phyloP scores from a whole-genome alignment of 2,113 vertebrate genomes.

The zebrafish (Danio rerio) region DNA sequence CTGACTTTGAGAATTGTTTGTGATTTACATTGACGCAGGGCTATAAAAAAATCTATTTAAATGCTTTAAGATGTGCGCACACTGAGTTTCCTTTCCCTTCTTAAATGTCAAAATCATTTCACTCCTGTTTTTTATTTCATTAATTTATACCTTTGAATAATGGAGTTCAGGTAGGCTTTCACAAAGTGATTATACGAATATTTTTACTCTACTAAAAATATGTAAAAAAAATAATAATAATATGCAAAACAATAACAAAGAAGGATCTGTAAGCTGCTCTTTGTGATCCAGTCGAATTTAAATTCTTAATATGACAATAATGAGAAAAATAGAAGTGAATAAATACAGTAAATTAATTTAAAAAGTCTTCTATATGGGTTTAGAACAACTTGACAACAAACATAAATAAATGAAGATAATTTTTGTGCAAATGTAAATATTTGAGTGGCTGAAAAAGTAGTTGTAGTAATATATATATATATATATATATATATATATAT shows the following conservation, averaged over 20 bases:
- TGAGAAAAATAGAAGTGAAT: background rate
- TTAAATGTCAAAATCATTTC: conserved; percentile 17
- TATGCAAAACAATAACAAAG: no score
- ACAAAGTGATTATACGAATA: background rate
- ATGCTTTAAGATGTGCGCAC: background rate
- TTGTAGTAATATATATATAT: no score
- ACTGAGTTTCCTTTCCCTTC: conserved; percentile 20
- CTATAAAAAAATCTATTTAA: conserved; percentile 23
- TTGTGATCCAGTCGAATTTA: background rate
- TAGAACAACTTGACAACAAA: no score
- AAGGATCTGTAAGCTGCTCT: background rate
- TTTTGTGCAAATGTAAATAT: no score
- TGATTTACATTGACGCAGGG: conserved; percentile 4
- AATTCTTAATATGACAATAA: background rate
- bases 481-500: no score
- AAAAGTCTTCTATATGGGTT: no score
- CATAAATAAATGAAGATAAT: no score
- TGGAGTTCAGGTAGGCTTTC: background rate
- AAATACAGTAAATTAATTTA: no score
- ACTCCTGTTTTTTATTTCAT: background rate
- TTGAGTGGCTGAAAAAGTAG: no score
- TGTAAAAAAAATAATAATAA: no score
- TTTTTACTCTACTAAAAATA: background rate
- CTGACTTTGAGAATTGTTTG: background rate
- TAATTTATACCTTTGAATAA: background rate